These are phyloP conservation scores for Apocheima hispidaria DNA, from an alignment of 2,888 invertebrate genomes.

Conservation along the genomic window DNA sequence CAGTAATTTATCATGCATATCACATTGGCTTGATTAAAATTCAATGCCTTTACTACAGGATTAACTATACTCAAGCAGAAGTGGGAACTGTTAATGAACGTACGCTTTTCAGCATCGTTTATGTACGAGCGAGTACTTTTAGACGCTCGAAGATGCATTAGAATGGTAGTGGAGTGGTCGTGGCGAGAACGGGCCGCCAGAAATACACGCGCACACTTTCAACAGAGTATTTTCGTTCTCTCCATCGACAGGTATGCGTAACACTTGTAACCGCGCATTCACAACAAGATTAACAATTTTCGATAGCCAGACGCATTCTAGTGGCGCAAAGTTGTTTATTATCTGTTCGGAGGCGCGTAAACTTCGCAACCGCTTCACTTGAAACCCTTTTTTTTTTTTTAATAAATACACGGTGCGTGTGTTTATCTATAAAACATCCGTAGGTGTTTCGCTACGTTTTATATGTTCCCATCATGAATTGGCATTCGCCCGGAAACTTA, in stretches of 20 bases:
- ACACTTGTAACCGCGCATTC: slow-evolving; percentile 50
- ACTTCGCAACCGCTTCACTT: slow-evolving; percentile 39
- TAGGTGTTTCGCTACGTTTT: not conserved
- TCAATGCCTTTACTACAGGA: not conserved
- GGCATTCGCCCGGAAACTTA: not conserved
- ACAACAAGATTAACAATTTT: slow-evolving; percentile 48
- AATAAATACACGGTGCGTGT: no score
- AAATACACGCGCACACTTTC: slow-evolving; percentile 63
- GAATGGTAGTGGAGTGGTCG: slow-evolving; percentile 43
- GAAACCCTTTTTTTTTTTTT: slow-evolving; percentile 31
- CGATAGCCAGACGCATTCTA: slow-evolving; percentile 48
- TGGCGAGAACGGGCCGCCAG: slow-evolving; percentile 50
- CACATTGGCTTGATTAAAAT: not conserved
- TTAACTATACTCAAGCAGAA: slow-evolving; percentile 7
- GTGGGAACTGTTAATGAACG: slow-evolving; percentile 25
- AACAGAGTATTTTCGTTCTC: slow-evolving; percentile 66
- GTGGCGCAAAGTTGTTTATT: slow-evolving; percentile 40
- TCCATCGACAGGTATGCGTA: slow-evolving; percentile 74
- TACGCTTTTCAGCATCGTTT: slow-evolving; percentile 27
- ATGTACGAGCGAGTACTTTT: slow-evolving; percentile 38
- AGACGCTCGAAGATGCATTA: slow-evolving; percentile 42
- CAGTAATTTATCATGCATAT: not conserved
- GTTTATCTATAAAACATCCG: slow-evolving; percentile 18
- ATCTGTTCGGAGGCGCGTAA: slow-evolving; percentile 33
- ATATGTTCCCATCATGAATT: not conserved